Percentiles rank a stretch among this genome's conserved stretches.
Evolutionary conservation across 2,888 invertebrate genomes (phyloP).

Genomic region (Protonemura montana): DNA sequence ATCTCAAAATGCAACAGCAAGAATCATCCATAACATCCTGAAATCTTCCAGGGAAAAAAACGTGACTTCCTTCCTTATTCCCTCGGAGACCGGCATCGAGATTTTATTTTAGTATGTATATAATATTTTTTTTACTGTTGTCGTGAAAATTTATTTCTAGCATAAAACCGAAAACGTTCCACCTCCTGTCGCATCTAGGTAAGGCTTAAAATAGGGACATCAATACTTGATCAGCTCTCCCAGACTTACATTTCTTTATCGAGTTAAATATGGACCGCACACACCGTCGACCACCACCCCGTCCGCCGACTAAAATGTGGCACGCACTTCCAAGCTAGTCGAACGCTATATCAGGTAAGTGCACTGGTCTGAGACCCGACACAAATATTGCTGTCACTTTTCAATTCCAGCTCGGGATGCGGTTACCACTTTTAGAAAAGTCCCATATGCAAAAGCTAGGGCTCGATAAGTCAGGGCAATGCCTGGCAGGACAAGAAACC

Average conservation of each 20-base stretch:
- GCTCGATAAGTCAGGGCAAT: neutral
- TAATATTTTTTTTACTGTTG: neutral
- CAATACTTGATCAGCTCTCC: neutral
- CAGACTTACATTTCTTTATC: neutral
- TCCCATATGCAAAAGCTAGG: neutral
- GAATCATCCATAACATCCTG: neutral
- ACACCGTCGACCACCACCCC: neutral
- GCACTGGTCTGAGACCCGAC: neutral
- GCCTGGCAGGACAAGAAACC: neutral
- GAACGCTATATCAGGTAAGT: neutral
- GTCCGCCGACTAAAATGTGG: neutral
- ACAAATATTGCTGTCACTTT: neutral
- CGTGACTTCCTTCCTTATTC: neutral
- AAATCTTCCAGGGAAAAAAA: neutral
- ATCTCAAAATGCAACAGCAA: neutral
- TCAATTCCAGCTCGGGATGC: neutral
- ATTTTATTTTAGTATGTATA: conserved; percentile 1
- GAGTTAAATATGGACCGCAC: neutral
- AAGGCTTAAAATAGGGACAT: too few species aligned
- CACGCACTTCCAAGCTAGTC: neutral
- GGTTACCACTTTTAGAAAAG: neutral
- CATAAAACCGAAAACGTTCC: neutral
- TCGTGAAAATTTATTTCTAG: neutral
- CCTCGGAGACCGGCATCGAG: neutral
- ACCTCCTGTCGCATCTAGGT: neutral